Base-by-base conservation (phyloP, 2,888 invertebrate genomes). In the Chalcosyrphus nemorum region DNA sequence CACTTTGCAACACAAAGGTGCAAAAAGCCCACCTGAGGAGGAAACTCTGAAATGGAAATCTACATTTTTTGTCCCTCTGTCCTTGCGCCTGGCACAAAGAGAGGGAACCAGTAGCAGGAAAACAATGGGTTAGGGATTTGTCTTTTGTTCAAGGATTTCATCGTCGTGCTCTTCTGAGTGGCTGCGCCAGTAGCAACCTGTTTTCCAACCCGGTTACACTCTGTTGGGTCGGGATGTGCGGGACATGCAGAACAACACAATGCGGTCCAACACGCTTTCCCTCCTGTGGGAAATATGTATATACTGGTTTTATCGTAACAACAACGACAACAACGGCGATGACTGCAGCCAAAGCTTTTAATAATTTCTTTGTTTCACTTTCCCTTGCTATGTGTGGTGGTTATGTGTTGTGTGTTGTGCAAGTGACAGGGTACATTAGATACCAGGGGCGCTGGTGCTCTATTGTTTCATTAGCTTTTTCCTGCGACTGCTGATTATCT, bases 311-410 rank as follows among this genome's bases (percentile, higher is more conserved):
- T 63, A 45, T 56, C 19, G 15, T 59, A 21, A 45, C n/a, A 15
- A 43, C 5, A 24, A 63, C 59, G 4, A 45, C n/a, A 15, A 43
- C 5, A 24, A 63, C 59, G 4, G 27, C 15, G 17, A 41, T 41
- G 13, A 59, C 65, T 76, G 76, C 76, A 76, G 29, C 19, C 45
- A 76, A 66, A 81, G 76, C 76, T 81, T 81, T 81, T 41, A n/a
- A 70, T 70, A 75, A 81, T 70, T 70, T 59, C 57, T 75, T 81
- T 81, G 81, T 71, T 81, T 76, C 63, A 81, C 68, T 71, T 76
- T 76, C 65, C 63, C 54, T 76, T 57, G 43, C 19, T 54, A n/a
- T n/a, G 29, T 21, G 54, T 63, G 32, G 54, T 15, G 72, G 13
- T 41, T 11, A 47, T 17, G 52, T 15, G 61, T 13, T 11, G 57